Evolutionary conservation across 2,797 vertebrate species (phyloP).

Genomic region (Nannoperca australis): DNA sequence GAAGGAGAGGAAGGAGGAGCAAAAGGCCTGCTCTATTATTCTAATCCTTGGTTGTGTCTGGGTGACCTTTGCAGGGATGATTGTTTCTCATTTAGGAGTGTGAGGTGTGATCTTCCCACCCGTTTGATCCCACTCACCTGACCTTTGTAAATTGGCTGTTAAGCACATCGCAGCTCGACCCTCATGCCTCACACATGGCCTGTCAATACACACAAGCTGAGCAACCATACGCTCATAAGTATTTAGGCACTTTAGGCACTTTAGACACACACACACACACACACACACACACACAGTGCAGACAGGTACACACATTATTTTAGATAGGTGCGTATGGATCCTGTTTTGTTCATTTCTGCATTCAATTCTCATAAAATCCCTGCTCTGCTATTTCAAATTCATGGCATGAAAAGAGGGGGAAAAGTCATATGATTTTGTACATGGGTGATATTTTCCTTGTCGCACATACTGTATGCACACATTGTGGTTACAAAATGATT

Average conservation of each 20-base stretch:
- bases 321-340: not conserved
- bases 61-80: conserved; percentile 87
- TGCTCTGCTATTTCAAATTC: conserved; percentile 5
- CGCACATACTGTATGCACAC: conserved; percentile 30
- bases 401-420: not conserved
- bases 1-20: conserved; percentile 67
- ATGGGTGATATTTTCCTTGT: conserved; percentile 32
- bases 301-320: conserved; percentile 16
- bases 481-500: conserved; percentile 53
- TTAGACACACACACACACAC: conserved; percentile 20
- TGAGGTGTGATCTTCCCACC: conserved; percentile 88
- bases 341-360: conserved; percentile 1
- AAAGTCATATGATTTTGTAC: conserved; percentile 10
- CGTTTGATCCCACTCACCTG: conserved; percentile 88
- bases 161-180: conserved; percentile 87
- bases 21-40: conserved; percentile 86
- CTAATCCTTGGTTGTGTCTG: conserved; percentile 85
- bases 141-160: conserved; percentile 93
- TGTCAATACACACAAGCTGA: conserved; percentile 73
- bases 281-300: conserved; percentile 19
- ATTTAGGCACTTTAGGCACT: conserved; percentile 53
- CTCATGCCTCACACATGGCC: conserved; percentile 76
- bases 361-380: conserved; percentile 20
- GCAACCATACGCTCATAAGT: conserved; percentile 49
- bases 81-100: conserved; percentile 90